Percentiles rank a stretch among this genome's conserved stretches.
These are phyloP conservation scores for Triplophysa yarkandensis DNA, from an alignment of 2,797 vertebrate species.

Conservation along the genomic window DNA sequence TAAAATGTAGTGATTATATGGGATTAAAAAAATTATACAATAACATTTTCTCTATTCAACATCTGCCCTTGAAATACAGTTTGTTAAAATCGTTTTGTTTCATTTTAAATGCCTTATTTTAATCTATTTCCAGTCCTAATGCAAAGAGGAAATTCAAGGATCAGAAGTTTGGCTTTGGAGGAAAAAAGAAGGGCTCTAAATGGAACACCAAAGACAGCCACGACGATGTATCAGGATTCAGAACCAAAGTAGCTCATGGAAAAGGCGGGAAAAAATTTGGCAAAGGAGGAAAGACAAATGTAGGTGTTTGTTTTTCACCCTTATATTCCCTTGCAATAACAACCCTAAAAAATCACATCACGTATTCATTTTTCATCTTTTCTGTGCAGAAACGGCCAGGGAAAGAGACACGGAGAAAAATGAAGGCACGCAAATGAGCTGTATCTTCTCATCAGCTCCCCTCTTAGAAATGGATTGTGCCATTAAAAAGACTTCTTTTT, in stretches of 20 bases:
- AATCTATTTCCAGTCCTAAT: constrained; percentile 76
- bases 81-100: neutral
- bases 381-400: constrained; percentile 89
- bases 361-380: neutral
- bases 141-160: constrained; percentile 92
- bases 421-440: constrained; percentile 76
- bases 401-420: constrained; percentile 87
- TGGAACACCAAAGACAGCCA: constrained; percentile 95
- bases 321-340: neutral
- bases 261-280: constrained; percentile 71
- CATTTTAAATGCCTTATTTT: neutral
- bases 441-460: neutral
- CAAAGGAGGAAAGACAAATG: constrained; percentile 74
- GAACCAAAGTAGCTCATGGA: constrained; percentile 81
- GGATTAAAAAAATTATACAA: no score
- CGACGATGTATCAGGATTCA: constrained; percentile 89
- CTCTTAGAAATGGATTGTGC: constrained; percentile 6
- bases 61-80: neutral
- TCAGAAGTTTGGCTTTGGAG: constrained; percentile 94
- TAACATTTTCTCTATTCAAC: no score
- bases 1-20: no score
- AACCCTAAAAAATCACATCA: no score
- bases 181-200: constrained; percentile 92
- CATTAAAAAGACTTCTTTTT: constrained; percentile 24
- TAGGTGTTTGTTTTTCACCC: neutral